phyloP scores from a whole-genome alignment of 2,888 invertebrate genomes.

The Muschampia plurimacula region DNA sequence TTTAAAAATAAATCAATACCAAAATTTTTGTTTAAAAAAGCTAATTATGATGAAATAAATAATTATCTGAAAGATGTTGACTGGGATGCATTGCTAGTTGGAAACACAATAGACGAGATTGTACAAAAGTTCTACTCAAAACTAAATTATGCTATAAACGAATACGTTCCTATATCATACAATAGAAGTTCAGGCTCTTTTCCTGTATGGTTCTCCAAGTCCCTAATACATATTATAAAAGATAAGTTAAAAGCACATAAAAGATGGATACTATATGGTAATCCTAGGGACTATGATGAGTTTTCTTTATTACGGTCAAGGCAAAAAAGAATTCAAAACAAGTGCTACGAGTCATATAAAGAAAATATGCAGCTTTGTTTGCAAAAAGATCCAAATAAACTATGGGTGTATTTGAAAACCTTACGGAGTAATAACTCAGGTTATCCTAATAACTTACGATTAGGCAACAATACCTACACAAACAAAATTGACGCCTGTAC shows the following conservation, averaged over 20 bases:
- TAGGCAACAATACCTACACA: not conserved
- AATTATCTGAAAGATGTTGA: not conserved
- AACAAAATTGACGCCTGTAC: not conserved
- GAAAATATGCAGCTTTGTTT: not conserved
- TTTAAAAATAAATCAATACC: too few relatives aligned
- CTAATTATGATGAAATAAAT: conserved; percentile 11
- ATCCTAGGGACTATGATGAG: conserved; percentile 20
- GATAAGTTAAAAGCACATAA: conserved; percentile 1
- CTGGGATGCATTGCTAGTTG: conserved; percentile 11
- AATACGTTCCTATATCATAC: not conserved
- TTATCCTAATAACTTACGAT: conserved; percentile 5
- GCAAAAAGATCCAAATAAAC: not conserved
- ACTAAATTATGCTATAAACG: not conserved
- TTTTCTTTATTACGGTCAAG: not conserved
- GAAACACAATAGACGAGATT: conserved; percentile 16
- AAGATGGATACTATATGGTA: not conserved
- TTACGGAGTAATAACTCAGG: conserved; percentile 2
- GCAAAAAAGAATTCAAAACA: not conserved
- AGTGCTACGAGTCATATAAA: not conserved
- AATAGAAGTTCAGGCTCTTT: not conserved
- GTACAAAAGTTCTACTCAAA: conserved; percentile 13
- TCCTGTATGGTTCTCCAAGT: not conserved
- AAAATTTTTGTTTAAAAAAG: too few relatives aligned
- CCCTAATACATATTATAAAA: conserved; percentile 6
- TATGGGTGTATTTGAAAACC: conserved; percentile 6